These are phyloP conservation scores for Gonatopus flavifemur DNA, from an alignment of 1,140 invertebrate genomes.

Conservation along the genomic window DNA sequence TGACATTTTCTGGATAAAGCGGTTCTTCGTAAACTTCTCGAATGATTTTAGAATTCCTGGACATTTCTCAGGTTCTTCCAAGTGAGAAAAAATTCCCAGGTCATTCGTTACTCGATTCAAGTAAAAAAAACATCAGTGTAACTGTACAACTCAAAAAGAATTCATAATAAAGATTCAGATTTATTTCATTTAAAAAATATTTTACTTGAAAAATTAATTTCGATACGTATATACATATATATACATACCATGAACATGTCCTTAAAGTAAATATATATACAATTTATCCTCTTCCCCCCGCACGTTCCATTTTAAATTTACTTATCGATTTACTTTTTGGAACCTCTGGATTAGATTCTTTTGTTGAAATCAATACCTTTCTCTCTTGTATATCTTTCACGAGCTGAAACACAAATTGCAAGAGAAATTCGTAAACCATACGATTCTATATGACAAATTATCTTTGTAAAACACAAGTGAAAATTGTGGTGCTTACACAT, in stretches of 20 bases:
- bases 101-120: too few relatives aligned
- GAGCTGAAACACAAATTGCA: slow-evolving; percentile 14
- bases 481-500: slow-evolving; percentile 9
- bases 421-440: background rate
- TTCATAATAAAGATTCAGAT: background rate
- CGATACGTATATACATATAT: background rate
- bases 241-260: background rate
- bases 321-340: slow-evolving; percentile 20
- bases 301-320: slow-evolving; percentile 34
- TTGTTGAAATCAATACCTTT: background rate
- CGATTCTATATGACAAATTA: background rate
- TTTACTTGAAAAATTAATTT: background rate
- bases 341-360: background rate
- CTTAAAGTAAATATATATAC: background rate
- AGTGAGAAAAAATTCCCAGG: too few relatives aligned
- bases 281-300: slow-evolving; percentile 9
- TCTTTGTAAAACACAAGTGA: slow-evolving; percentile 4
- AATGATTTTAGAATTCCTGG: too few relatives aligned
- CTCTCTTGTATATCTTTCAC: slow-evolving; percentile 30
- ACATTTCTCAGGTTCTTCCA: too few relatives aligned
- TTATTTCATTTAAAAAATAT: background rate
- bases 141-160: background rate
- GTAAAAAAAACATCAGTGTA: too few relatives aligned
- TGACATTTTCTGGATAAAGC: too few relatives aligned
- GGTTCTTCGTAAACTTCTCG: too few relatives aligned